Evolutionary conservation across 2,888 invertebrate genomes (phyloP).

Genomic region (Leptopilina myrica): DNA sequence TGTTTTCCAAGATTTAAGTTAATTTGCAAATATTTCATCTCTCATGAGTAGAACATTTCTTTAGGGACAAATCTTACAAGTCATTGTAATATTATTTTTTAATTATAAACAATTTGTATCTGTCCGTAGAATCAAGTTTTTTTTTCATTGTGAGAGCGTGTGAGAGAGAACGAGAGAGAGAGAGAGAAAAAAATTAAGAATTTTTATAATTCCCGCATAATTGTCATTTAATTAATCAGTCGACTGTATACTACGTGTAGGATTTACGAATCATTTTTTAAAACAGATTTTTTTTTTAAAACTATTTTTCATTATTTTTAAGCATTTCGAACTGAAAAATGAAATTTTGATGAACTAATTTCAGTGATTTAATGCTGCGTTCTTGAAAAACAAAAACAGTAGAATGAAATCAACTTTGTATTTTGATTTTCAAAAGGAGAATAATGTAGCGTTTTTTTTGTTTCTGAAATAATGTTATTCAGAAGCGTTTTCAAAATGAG

Average conservation of each 20-base stretch:
- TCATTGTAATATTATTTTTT: slow-evolving; percentile 48
- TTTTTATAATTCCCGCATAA: slow-evolving; percentile 23
- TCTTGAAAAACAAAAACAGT: not conserved
- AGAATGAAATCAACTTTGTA: too few relatives aligned
- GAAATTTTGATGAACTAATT: not conserved
- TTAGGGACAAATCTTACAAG: slow-evolving; percentile 49
- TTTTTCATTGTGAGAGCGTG: slow-evolving; percentile 1
- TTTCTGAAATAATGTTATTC: slow-evolving; percentile 3
- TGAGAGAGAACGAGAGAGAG: too few relatives aligned
- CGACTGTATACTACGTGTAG: slow-evolving; percentile 40
- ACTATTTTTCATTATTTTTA: not conserved
- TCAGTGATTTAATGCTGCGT: slow-evolving; percentile 3
- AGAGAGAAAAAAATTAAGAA: not conserved
- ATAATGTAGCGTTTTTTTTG: slow-evolving; percentile 21
- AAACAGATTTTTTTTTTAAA: slow-evolving; percentile 41
- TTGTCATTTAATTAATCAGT: slow-evolving; percentile 47
- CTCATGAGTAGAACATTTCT: not conserved
- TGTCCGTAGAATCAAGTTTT: slow-evolving; percentile 44
- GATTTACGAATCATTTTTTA: slow-evolving; percentile 39
- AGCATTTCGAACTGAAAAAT: not conserved
- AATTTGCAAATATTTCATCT: not conserved
- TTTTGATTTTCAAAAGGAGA: not conserved
- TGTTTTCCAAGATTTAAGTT: slow-evolving; percentile 10
- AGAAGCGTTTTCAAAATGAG: slow-evolving; percentile 4
- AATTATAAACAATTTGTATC: slow-evolving; percentile 47